A percentile compares a stretch with the other conserved stretches of the same genome.
These are phyloP conservation scores for Oxygymnocypris stewartii DNA, from an alignment of 2,113 vertebrate species.

Conservation along the genomic window DNA sequence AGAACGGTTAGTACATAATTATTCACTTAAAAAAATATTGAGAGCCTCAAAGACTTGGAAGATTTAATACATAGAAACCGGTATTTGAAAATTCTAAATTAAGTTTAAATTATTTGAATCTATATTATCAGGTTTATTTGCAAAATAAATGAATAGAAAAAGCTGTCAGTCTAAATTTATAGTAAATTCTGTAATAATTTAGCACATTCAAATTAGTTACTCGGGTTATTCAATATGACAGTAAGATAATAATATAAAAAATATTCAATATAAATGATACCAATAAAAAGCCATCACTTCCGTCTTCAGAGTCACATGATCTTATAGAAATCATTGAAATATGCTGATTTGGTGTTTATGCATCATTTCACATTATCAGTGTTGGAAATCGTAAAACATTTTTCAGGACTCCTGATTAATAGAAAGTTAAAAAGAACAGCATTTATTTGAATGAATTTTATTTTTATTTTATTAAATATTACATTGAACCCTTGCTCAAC, in stretches of 20 bases:
- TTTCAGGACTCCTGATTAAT: neutral
- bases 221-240: neutral
- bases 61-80: neutral
- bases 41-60: neutral
- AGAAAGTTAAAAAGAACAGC: too few species aligned
- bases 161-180: neutral
- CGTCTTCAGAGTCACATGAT: neutral
- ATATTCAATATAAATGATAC: neutral
- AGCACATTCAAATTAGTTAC: neutral
- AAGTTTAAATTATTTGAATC: neutral
- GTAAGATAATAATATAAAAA: neutral
- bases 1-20: neutral
- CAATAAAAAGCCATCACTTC: neutral
- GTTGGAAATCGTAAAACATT: neutral
- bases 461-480: too few species aligned
- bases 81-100: neutral
- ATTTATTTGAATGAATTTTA: too few species aligned
- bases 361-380: neutral
- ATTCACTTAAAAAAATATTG: neutral
- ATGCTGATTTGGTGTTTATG: neutral
- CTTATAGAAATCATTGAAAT: neutral
- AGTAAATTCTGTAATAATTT: neutral
- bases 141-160: neutral
- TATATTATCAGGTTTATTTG: neutral
- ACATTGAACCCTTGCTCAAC: neutral